Conservation (phyloP, 2,113 vertebrate genomes). For the Bothrops jararaca region DNA sequence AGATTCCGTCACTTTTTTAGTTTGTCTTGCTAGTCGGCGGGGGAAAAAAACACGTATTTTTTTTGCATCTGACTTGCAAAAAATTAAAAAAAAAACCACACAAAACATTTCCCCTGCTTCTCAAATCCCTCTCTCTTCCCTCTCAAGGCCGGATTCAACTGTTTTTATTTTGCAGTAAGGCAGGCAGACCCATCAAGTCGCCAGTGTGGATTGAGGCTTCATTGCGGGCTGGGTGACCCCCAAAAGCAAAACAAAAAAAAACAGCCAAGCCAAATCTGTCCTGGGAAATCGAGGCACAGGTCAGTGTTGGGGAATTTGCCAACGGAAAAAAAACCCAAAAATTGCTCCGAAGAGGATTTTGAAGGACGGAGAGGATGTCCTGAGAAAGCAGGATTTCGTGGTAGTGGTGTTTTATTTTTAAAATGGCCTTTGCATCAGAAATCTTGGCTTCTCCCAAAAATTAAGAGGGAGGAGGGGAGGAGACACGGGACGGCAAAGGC, state of each 20-base stretch:
- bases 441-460: slow-evolving; percentile 47
- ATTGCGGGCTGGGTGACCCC: background rate
- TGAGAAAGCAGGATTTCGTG: background rate
- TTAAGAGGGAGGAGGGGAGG: background rate
- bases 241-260: background rate
- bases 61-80: background rate
- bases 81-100: background rate
- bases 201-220: background rate
- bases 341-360: slow-evolving; percentile 34
- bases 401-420: slow-evolving; percentile 2
- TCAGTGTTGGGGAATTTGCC: background rate
- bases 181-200: background rate
- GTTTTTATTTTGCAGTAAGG: background rate
- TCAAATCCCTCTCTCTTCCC: background rate
- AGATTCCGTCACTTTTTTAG: background rate
- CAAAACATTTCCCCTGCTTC: background rate
- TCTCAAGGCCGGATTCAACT: background rate
- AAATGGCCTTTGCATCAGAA: slow-evolving; percentile 62
- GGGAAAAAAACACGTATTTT: background rate
- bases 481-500: background rate
- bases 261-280: background rate
- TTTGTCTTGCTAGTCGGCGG: background rate
- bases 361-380: slow-evolving; percentile 29
- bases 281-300: background rate
- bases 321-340: too few species aligned